These are phyloP conservation scores for Phyllotreta cruciferae DNA, from an alignment of 2,888 invertebrate species.

Conservation along the genomic window DNA sequence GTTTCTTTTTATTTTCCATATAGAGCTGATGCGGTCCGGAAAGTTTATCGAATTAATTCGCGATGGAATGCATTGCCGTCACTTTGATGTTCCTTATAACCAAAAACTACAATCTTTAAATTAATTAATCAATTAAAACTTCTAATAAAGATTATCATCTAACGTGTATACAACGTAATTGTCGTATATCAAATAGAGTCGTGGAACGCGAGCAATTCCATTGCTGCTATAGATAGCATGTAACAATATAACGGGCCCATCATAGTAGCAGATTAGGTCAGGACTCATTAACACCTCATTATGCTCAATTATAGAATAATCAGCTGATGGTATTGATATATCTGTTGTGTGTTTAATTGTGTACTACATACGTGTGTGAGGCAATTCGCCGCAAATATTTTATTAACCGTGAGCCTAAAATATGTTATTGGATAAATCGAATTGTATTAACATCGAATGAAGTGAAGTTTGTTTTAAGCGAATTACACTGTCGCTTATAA, in stretches of 20 bases:
- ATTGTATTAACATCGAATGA: conserved; percentile 6
- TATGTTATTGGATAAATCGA: conserved; percentile 20
- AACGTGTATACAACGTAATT: too few species aligned
- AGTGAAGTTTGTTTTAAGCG: too few species aligned
- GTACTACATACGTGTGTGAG: conserved; percentile 21
- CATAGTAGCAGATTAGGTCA: conserved; percentile 55
- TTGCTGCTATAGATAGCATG: conserved; percentile 35
- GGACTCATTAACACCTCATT: conserved; percentile 57
- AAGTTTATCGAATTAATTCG: too few species aligned
- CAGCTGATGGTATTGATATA: conserved; percentile 40
- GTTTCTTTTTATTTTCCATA: too few species aligned
- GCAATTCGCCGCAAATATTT: conserved; percentile 24
- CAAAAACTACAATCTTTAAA: too few species aligned
- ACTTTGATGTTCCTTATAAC: too few species aligned
- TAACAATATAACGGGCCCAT: conserved; percentile 55
- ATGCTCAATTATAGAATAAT: conserved; percentile 41
- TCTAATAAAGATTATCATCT: too few species aligned
- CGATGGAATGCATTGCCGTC: too few species aligned
- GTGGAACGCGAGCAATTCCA: conserved; percentile 23
- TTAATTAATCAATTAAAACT: too few species aligned
- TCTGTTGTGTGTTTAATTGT: conserved; percentile 29
- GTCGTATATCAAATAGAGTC: neutral
- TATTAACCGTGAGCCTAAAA: conserved; percentile 17
- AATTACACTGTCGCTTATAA: too few species aligned
- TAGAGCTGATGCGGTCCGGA: too few species aligned